Base-by-base conservation (phyloP, 35 echinoderm and acorn worm species). In the Anneissia japonica region DNA sequence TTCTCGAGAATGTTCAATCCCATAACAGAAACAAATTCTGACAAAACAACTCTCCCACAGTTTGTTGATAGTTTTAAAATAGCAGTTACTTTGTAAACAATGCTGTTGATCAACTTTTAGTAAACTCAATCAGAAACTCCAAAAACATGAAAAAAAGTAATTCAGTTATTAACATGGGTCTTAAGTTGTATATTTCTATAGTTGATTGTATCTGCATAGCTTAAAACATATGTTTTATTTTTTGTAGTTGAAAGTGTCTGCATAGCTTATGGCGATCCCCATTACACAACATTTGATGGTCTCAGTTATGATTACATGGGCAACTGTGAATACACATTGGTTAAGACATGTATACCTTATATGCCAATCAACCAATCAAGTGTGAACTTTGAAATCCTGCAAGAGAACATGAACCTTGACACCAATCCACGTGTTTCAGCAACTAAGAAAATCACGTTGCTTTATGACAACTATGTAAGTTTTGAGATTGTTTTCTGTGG, bases 271-370 rank as follows among this genome's bases (percentile, higher is more conserved):
- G 91, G 91, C 7, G 86, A 89, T 55, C 91, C 87, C 29, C 91
- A 93, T 77, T 93, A 89, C 77, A 19, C 75, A 16, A 89, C 91
- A 32, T 93, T 94, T 86, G 91, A 93, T 84, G 83, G 83, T 14
- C 32, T 32, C 3, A 81, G 74, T 31, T 93, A 89, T 40, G 85
- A 84, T 77, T 93, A 89, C 77, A 82, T 89, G 46, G 91, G 91
- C 26, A 82, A 89, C 32, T 93, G 91, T 39, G 86, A 80, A 16
- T 86, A 93, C 83, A 89, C 83, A 31, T 31, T 93, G 19, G 83
- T 93, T 2, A 64, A 64, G 21, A 64, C 51, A 2, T 64, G 51
- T 64, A 23, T 26, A 64, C 51, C 51, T 26, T n/a, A n/a, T n/a
- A 2, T 12, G 16, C 16, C 5, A 16, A 45, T 16, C 2, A 26